Percentiles rank a stretch among this genome's conserved stretches.
Evolutionary conservation across 2,113 vertebrate species (phyloP).

Genomic region (Pithys albifrons): DNA sequence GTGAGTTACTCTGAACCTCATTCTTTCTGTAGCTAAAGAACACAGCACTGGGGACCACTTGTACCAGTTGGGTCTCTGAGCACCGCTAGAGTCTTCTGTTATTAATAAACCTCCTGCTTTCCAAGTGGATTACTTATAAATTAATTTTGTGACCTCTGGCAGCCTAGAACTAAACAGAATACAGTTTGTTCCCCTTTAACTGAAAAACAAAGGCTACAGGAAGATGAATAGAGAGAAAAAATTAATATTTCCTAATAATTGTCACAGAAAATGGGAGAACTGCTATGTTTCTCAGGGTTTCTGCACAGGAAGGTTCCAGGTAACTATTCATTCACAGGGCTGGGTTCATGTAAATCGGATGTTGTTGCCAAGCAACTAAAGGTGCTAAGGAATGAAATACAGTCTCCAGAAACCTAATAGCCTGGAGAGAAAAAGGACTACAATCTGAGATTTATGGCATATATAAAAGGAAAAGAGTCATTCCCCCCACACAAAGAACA

Average conservation of each 20-base stretch:
- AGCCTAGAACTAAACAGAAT: neutral
- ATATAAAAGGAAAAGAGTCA: slow-evolving; percentile 47
- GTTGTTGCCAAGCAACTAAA: slow-evolving; percentile 70
- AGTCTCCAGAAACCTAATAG: slow-evolving; percentile 66
- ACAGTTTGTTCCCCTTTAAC: neutral
- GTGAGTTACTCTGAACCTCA: neutral
- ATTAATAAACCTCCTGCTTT: slow-evolving; percentile 17
- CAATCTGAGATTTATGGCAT: slow-evolving; percentile 59
- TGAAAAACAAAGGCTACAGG: neutral
- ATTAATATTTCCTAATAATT: slow-evolving; percentile 58
- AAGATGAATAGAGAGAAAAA: slow-evolving; percentile 15
- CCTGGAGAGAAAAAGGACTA: slow-evolving; percentile 66
- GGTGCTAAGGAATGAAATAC: slow-evolving; percentile 71
- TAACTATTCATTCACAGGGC: slow-evolving; percentile 40
- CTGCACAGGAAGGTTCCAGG: slow-evolving; percentile 51
- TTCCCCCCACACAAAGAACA: slow-evolving; percentile 49
- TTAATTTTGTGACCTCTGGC: slow-evolving; percentile 23
- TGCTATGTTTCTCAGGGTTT: neutral
- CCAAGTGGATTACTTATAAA: slow-evolving; percentile 40
- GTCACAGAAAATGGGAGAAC: neutral
- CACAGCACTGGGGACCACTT: neutral
- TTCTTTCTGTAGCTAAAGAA: neutral
- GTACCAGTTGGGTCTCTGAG: neutral
- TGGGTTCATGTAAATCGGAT: slow-evolving; percentile 61
- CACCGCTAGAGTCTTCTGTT: neutral